Base-by-base conservation (phyloP, 2,888 invertebrate species). In the Ophraella communa region DNA sequence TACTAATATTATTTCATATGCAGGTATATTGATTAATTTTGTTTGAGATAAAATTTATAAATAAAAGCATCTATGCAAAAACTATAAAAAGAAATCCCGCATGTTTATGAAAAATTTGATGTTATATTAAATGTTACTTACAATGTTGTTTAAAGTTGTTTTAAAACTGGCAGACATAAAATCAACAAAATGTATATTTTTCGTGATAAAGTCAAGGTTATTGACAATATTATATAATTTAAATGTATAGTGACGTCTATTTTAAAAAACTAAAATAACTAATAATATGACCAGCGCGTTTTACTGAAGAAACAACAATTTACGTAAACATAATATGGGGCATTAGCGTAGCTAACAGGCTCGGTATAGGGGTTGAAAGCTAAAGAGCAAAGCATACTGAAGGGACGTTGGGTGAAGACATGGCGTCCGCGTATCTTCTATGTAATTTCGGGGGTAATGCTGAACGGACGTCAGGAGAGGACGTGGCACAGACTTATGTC, bases 171-270 rank as follows among this genome's bases (percentile, higher is more conserved):
- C 14, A 39, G 1, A 14, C 39, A 14, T 39, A 17, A 17, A 1
- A 39, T 39, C 17, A 39, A 39, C 39, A 39, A 39, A 39, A 39
- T 45, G 21, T 45, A 45, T 45, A 21, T 45, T 20, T 21, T 45
- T 11, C 45, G 45, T 45, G 45, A 45, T 45, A 45, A 45, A 45
- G 45, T 45, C 45, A 21, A 45, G 45, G 45, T 45, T 45, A 21
- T 11, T 45, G 20, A n/a, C 20, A 21, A 21, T 45, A 45, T 45
- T 45, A 45, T 21, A 45, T 45, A 45, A 21, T 45, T 42, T 18
- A 45, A 45, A 45, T 20, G 11, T 3, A n/a, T 45, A 39, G n/a
- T n/a, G 4, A 8, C 17, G 39, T 17, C 14, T 39, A 17, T 39
- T 14, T 39, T 2, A 5, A 39, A 39, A 35, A 27, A 7, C 8